Percentiles rank a stretch among this genome's conserved stretches.
Evolutionary conservation across 2,113 vertebrate species (phyloP).

Genomic region (Irena cyanogastra): DNA sequence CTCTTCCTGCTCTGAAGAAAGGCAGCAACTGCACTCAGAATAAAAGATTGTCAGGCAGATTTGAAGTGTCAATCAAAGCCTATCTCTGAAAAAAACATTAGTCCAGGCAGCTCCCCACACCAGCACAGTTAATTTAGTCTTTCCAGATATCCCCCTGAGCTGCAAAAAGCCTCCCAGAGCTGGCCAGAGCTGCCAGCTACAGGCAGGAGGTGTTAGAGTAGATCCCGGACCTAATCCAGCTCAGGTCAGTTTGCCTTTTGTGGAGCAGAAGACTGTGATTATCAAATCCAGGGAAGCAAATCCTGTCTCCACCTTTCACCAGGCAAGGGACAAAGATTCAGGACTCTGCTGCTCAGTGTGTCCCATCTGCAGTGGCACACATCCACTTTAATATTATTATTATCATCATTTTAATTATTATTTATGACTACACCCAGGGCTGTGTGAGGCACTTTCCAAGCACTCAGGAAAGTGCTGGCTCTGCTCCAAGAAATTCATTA

Average conservation of each 20-base stretch:
- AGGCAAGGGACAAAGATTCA: background rate
- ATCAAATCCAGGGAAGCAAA: background rate
- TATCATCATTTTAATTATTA: background rate
- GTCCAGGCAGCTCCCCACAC: background rate
- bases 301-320: background rate
- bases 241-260: background rate
- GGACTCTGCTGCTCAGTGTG: background rate
- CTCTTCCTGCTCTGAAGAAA: conserved; percentile 28
- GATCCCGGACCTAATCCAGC: background rate
- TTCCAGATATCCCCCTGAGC: conserved; percentile 19
- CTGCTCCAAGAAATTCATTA: conserved; percentile 5
- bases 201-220: background rate
- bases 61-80: conserved; percentile 46
- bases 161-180: background rate
- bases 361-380: background rate
- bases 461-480: conserved; percentile 2
- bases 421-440: background rate
- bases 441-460: background rate
- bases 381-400: background rate
- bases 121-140: conserved; percentile 1
- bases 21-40: conserved; percentile 17
- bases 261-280: background rate
- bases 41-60: conserved; percentile 45
- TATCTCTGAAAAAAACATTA: conserved; percentile 33
- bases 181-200: conserved; percentile 4